These are phyloP conservation scores for Rhabdomys dilectus DNA, from an alignment of 2,113 vertebrate species.

Conservation along the genomic window DNA sequence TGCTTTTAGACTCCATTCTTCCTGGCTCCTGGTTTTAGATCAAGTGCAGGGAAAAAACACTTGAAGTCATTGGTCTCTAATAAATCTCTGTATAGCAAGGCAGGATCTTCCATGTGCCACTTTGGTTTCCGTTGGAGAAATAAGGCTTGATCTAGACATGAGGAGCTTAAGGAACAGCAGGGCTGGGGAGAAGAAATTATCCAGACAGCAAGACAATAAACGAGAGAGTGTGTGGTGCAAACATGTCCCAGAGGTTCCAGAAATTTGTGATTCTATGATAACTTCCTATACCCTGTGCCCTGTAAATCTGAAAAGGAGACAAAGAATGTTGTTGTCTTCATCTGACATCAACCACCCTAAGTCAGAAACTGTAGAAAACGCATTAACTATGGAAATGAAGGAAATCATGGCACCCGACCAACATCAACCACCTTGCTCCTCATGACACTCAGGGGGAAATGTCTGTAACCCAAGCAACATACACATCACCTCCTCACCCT, in stretches of 20 bases:
- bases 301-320: slow-evolving; percentile 35
- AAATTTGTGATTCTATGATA: slow-evolving; percentile 47
- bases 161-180: background rate
- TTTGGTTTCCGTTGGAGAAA: background rate
- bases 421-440: background rate
- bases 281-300: background rate
- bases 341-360: background rate
- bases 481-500: slow-evolving; percentile 52
- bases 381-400: background rate
- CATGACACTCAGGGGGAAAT: background rate
- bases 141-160: background rate
- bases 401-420: background rate
- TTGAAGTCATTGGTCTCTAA: slow-evolving; percentile 46
- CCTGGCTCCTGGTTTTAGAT: background rate
- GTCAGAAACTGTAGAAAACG: background rate
- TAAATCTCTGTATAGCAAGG: background rate
- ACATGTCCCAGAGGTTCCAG: background rate
- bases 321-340: background rate
- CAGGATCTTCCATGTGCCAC: background rate
- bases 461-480: slow-evolving; percentile 29
- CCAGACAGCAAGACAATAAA: background rate
- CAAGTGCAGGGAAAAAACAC: background rate
- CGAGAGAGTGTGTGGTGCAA: background rate
- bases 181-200: background rate
- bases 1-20: background rate